Evolutionary conservation across 2,797 vertebrate species (phyloP), one percentile per base, ranked within the genome.

Genomic region (Hypotaenidia philippensis): DNA sequence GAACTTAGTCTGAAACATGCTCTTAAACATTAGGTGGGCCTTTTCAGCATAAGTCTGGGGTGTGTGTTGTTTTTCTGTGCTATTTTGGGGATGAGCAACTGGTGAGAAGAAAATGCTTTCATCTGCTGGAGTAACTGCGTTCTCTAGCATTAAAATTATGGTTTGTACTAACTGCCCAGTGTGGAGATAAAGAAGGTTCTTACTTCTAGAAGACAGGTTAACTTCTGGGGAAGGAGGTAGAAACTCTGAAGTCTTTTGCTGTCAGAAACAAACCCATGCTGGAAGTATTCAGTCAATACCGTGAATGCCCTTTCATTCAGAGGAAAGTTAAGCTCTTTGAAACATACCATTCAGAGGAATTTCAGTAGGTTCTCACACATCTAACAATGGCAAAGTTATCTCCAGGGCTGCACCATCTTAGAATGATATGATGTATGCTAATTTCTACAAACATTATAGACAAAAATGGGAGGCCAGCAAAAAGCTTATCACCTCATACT

Each of bases 271-370:
- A 92, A 85, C 34, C 55, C 53, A 36, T 21, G 72, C 61, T 94
- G 23, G 52, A 94, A 83, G 31, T 71, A 71, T 52, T 78, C 77
- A 86, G 76, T 86, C 91, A 83, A 69, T 95, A n/a, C 45, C 63
- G 52, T 49, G 96, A 93, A 93, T 79, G 77, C 71, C 75, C 80
- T 90, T 90, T 90, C 49, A 71, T 81, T 89, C 77, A 89, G 64
- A 70, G 21, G 36, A 34, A 69, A 71, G 70, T 88, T 92, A 87
- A 96, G 40, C 70, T 83, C 56, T 90, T 86, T 77, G 75, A 88
- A 95, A 91, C 47, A 57, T 20, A 21, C 49, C 44, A 74, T 78
- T 68, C 64, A 69, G 85, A 81, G 66, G 80, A 92, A 70, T 80
- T 93, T 87, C 66, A 59, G 66, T 11, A 77, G 41, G 52, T 90